Conservation (phyloP, 1,140 invertebrate genomes). For the Ptiloglossa arizonensis region DNA sequence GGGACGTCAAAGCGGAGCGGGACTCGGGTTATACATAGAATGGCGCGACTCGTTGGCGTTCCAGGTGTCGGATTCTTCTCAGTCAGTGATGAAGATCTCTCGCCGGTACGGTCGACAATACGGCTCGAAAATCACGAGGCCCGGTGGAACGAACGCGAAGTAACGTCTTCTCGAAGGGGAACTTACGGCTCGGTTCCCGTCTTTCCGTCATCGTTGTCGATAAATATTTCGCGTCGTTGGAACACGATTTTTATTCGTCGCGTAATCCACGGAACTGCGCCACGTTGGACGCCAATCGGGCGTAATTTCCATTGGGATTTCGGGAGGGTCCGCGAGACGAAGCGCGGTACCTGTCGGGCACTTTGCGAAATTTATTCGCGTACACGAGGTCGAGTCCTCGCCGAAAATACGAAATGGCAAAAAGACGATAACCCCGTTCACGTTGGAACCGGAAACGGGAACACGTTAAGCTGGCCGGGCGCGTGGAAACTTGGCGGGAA, state of each 20-base stretch:
- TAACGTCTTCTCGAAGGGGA: too few relatives aligned
- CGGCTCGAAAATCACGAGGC: too few relatives aligned
- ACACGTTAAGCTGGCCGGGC: slow-evolving; percentile 19
- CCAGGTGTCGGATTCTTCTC: not conserved
- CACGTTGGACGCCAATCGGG: too few relatives aligned
- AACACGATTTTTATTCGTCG: too few relatives aligned
- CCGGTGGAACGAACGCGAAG: too few relatives aligned
- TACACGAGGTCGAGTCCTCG: not conserved
- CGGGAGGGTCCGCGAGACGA: not conserved
- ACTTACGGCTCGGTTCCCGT: too few relatives aligned
- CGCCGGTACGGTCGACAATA: not conserved
- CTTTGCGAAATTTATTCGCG: slow-evolving; percentile 39
- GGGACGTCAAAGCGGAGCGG: slow-evolving; percentile 1
- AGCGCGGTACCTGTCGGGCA: not conserved
- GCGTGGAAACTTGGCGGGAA: slow-evolving; percentile 66
- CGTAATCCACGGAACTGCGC: too few relatives aligned
- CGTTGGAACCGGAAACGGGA: slow-evolving; percentile 8
- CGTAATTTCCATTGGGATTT: not conserved
- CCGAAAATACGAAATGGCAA: slow-evolving; percentile 42
- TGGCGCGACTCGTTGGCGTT: not conserved
- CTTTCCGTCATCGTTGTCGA: too few relatives aligned
- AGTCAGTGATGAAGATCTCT: not conserved
- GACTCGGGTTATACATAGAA: slow-evolving; percentile 35
- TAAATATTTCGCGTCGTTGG: too few relatives aligned
- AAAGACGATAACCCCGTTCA: slow-evolving; percentile 33